Base-by-base conservation (phyloP, 2,888 invertebrate genomes). In the Drosophila anomalata region DNA sequence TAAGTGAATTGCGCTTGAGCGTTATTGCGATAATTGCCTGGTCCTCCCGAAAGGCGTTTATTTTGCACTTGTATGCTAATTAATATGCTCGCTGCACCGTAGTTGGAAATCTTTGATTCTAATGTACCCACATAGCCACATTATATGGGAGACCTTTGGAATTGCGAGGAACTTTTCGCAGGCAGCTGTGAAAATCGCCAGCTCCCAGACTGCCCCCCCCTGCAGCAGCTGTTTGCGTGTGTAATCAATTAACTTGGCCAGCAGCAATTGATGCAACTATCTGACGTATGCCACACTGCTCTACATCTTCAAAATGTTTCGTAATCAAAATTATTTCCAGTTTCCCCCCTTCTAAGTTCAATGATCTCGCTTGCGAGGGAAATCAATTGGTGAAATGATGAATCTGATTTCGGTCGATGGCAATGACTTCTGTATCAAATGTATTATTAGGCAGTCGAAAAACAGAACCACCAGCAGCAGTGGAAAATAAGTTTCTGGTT, bases 21-120 rank as follows among this genome's bases (percentile, higher is more conserved):
- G 63, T 68, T 66, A 57, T 69, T 57, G 67, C 78, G 87, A 70
- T 87, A 81, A 87, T 74, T 84, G 78, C 66, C 65, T 62, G 51
- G 22, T 9, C 36, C 56, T 9, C 41, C 26, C 6, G 12, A 31
- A 9, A 20, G 29, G 24, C 57, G 41, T n/a, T 14, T 41, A 14
- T 14, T 42, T 55, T 42, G 31, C 47, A 48, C 33, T 67, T 56
- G 61, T 75, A 55, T 53, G 84, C 78, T 86, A 84, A 84, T 88
- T 88, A 80, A 76, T 75, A 71, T 85, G 76, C 76, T 67, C 55
- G 69, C 66, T 69, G 52, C 26, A 55, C 57, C 53, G 65, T 56
- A 61, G 76, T 65, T 66, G 66, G 11, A 52, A 54, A 66, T 65
- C 71, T 67, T 65, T 72, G 59, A 73, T 65, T 72, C 41, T 46